Evolutionary conservation across 2,888 invertebrate species (phyloP).

Genomic region (Amiota communis): DNA sequence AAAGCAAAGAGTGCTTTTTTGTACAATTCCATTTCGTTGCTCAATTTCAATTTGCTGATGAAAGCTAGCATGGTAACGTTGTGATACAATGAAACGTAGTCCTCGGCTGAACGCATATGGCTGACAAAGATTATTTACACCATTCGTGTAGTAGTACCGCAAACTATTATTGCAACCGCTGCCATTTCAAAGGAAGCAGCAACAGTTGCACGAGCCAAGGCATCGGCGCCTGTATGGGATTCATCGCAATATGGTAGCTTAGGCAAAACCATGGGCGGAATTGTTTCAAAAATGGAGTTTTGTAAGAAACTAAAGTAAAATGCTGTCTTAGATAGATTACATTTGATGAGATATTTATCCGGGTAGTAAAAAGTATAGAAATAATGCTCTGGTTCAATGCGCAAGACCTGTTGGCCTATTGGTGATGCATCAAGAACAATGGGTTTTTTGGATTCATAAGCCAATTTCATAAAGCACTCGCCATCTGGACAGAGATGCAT

Average conservation of each 20-base stretch:
- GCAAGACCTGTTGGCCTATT: constrained; percentile 51
- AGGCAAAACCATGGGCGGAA: constrained; percentile 46
- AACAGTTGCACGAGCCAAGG: constrained; percentile 61
- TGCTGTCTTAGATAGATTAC: constrained; percentile 19
- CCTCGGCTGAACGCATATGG: constrained; percentile 55
- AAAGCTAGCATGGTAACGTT: constrained; percentile 62
- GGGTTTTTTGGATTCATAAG: constrained; percentile 58
- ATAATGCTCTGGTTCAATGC: constrained; percentile 54
- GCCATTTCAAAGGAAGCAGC: constrained; percentile 60
- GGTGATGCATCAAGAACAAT: constrained; percentile 56
- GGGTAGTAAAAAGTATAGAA: constrained; percentile 63
- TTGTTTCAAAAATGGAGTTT: constrained; percentile 50
- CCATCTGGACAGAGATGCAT: constrained; percentile 57
- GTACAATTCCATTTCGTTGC: constrained; percentile 48
- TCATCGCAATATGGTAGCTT: constrained; percentile 55
- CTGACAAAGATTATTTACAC: constrained; percentile 65
- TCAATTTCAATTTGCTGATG: constrained; percentile 30
- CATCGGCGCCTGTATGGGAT: constrained; percentile 59
- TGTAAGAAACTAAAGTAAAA: constrained; percentile 56
- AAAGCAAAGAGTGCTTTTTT: constrained; percentile 59
- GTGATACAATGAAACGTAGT: constrained; percentile 60
- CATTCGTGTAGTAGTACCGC: constrained; percentile 63
- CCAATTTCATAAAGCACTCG: constrained; percentile 51
- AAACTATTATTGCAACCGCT: constrained; percentile 63
- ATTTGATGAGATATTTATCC: constrained; percentile 62